Percentiles rank a stretch among this genome's conserved stretches.
phyloP scores from a whole-genome alignment of 2,888 invertebrate species.

The Leptinotarsa tumamoca region DNA sequence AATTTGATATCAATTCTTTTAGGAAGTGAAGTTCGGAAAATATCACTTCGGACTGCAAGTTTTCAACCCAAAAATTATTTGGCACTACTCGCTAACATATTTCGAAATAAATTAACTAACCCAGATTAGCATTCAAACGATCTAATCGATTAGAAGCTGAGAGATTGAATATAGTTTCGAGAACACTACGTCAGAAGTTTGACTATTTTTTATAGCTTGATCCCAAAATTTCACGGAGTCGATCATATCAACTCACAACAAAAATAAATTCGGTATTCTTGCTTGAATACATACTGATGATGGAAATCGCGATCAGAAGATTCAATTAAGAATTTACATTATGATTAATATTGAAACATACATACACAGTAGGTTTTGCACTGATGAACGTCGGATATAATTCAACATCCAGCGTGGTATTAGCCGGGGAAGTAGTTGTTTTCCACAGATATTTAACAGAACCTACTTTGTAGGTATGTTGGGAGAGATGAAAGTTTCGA shows the following conservation, averaged over 20 bases:
- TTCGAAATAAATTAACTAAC: constrained; percentile 3
- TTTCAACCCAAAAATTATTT: not conserved
- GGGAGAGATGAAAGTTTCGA: too few species aligned
- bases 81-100: not conserved
- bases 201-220: constrained; percentile 50
- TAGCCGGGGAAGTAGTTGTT: too few species aligned
- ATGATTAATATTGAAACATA: not conserved
- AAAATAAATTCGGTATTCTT: constrained; percentile 4
- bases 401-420: too few species aligned
- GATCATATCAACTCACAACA: constrained; percentile 6
- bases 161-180: constrained; percentile 21
- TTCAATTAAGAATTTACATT: not conserved
- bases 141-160: not conserved
- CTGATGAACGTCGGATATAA: too few species aligned
- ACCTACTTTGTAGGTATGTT: too few species aligned
- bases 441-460: too few species aligned
- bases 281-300: not conserved
- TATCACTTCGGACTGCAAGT: not conserved
- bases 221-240: constrained; percentile 53
- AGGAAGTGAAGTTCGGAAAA: not conserved
- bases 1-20: too few species aligned
- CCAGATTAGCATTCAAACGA: not conserved
- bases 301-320: not conserved
- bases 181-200: constrained; percentile 40
- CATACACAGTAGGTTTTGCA: too few species aligned